Conservation (phyloP, 2,888 invertebrate genomes). For the Apamea epomidion region DNA sequence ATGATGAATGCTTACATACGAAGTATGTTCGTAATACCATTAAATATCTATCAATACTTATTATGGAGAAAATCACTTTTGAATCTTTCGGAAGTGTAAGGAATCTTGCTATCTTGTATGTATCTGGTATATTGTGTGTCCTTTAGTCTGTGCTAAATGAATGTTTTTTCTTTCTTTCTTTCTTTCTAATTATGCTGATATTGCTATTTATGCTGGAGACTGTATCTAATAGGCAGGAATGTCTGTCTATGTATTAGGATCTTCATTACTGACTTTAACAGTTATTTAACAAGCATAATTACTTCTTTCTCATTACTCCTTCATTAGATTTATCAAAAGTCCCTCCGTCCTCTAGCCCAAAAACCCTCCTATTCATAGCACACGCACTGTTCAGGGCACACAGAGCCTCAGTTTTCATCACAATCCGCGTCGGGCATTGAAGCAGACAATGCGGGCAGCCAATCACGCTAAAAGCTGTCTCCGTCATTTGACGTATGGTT, state of each 20-base stretch:
- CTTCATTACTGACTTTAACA: not conserved
- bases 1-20: too few relatives aligned
- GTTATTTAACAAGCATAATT: not conserved
- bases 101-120: too few relatives aligned
- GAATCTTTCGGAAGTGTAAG: not conserved
- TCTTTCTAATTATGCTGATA: too few relatives aligned
- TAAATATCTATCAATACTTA: not conserved
- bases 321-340: not conserved
- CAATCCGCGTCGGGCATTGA: slow-evolving; percentile 34
- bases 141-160: too few relatives aligned
- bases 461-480: slow-evolving; percentile 66
- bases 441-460: slow-evolving; percentile 55
- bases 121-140: too few relatives aligned
- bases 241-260: not conserved
- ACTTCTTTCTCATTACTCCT: not conserved
- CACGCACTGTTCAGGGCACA: slow-evolving; percentile 12
- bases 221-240: not conserved
- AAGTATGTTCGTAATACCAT: too few relatives aligned
- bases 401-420: slow-evolving; percentile 20
- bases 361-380: slow-evolving; percentile 2
- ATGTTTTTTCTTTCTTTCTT: too few relatives aligned
- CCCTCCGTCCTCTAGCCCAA: not conserved
- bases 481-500: slow-evolving; percentile 36
- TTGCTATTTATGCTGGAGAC: not conserved
- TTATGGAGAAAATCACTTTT: not conserved